These are phyloP conservation scores for Loripinus fragilis DNA, from an alignment of 2,888 invertebrate species.

Conservation along the genomic window DNA sequence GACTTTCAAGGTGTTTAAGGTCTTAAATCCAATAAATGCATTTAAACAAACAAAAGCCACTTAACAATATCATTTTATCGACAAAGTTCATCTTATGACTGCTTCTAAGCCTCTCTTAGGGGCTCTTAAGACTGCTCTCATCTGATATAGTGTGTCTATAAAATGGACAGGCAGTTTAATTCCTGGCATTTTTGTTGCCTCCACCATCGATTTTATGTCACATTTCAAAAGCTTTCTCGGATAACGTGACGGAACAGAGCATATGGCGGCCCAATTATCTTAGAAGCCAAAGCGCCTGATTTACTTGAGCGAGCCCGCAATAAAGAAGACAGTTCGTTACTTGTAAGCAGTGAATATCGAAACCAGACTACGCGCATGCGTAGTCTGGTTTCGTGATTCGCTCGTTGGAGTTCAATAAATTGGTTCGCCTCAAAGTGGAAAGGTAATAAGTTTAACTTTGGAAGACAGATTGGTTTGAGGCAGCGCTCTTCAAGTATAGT, in stretches of 20 bases:
- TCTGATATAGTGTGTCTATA: constrained; percentile 10
- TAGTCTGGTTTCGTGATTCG: no score
- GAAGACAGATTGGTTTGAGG: no score
- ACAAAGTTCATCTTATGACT: constrained; percentile 1
- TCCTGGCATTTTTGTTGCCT: constrained; percentile 8
- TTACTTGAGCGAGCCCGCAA: not conserved
- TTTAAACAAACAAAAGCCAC: constrained; percentile 13
- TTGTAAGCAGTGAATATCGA: no score
- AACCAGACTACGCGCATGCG: no score
- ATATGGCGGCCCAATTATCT: constrained; percentile 9
- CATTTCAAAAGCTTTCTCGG: constrained; percentile 9
- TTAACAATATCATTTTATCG: constrained; percentile 16
- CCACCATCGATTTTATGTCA: constrained; percentile 4
- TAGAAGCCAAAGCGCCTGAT: not conserved
- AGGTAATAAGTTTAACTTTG: no score
- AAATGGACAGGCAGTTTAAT: constrained; percentile 16
- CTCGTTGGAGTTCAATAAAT: no score
- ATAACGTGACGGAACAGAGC: constrained; percentile 2
- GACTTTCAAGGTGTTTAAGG: not conserved
- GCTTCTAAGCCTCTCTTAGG: not conserved
- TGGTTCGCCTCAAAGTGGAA: no score
- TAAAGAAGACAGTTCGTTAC: no score
- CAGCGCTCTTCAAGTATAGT: no score
- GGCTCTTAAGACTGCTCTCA: not conserved
- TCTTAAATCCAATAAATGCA: constrained; percentile 6